phyloP scores from a whole-genome alignment of 2,113 vertebrate species.

The Nansenia antarctica region DNA sequence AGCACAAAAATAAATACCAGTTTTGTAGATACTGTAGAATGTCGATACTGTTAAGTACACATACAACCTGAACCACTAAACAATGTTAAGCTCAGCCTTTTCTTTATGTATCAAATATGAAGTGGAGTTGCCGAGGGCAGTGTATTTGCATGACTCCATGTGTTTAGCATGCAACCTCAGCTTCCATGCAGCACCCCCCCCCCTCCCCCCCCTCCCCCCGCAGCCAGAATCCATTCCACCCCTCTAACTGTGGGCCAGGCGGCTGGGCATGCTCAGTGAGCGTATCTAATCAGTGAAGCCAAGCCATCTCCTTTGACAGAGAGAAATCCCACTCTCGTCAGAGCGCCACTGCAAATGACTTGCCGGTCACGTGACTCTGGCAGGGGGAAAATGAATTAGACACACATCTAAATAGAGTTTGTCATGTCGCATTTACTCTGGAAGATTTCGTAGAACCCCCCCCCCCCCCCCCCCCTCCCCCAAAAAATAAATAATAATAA shows the following conservation, averaged over 20 bases:
- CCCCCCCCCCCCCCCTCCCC: too few relatives aligned
- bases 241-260: constrained; percentile 38
- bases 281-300: constrained; percentile 59
- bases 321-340: constrained; percentile 31
- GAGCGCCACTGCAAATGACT: constrained; percentile 45
- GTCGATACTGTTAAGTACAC: too few relatives aligned
- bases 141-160: constrained; percentile 60
- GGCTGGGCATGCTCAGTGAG: constrained; percentile 55
- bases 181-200: constrained; percentile 2
- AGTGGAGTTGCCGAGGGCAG: constrained; percentile 44
- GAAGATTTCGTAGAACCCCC: constrained; percentile 18
- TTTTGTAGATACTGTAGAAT: too few relatives aligned
- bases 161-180: constrained; percentile 60
- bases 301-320: constrained; percentile 52
- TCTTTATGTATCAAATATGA: constrained; percentile 39
- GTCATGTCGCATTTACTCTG: constrained; percentile 36
- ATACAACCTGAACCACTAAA: not conserved
- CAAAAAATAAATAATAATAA: constrained; percentile 29
- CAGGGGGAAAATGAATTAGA: constrained; percentile 29
- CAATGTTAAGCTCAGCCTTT: too few relatives aligned
- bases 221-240: constrained; percentile 44
- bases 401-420: constrained; percentile 52
- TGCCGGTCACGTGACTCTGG: constrained; percentile 34
- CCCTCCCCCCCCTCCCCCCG: not conserved
- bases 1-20: not conserved